Base-by-base conservation (phyloP, 2,113 vertebrate species). In the Grammomys surdaster region DNA sequence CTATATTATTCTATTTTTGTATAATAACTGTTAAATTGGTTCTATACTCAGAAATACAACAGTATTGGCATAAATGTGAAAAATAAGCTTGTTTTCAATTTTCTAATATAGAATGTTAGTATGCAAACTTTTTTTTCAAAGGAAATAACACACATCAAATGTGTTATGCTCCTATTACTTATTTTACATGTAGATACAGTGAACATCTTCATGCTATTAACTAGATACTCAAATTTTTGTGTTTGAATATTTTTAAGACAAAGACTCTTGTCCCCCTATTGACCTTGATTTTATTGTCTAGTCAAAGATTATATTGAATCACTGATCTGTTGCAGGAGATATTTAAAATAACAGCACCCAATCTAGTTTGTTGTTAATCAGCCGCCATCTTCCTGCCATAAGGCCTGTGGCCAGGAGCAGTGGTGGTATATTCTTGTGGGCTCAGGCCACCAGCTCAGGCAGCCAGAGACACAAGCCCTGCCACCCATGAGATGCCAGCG, bases 241-340 rank as follows among this genome's bases (percentile, higher is more conserved):
- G 2, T 56, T 80, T 13, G 10, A 0, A 9, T 7, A 8, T 2
- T 20, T 80, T 80, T 54, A n/a, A 63, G 13, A 84, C n/a, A 43
- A 60, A 60, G 24, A 7, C 0, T 17, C 56, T 3, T 63, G 19
- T 40, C 5, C 36, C 4, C 5, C 7, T 5, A 11, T 2, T 26
- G 1, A 1, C 20, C n/a, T 60, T 84, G 5, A 26, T 16, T 84
- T 60, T n/a, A 2, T 20, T 36, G 9, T 67, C 6, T 65, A 63
- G 5, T 20, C 12, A 63, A 63, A 63, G 7, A 69, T 86, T 28
- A 67, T 28, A 46, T 69, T 48, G 4, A 22, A 51, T 7, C 10
- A 36, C 60, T 65, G 43, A 33, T 36, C 8, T 51, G 48, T 51
- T 51, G 48, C 9, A 8, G 48, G 7, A 6, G 5, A 51, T 51